Evolutionary conservation across 2,113 vertebrate species (phyloP).

Genomic region (Tragulus kanchil): DNA sequence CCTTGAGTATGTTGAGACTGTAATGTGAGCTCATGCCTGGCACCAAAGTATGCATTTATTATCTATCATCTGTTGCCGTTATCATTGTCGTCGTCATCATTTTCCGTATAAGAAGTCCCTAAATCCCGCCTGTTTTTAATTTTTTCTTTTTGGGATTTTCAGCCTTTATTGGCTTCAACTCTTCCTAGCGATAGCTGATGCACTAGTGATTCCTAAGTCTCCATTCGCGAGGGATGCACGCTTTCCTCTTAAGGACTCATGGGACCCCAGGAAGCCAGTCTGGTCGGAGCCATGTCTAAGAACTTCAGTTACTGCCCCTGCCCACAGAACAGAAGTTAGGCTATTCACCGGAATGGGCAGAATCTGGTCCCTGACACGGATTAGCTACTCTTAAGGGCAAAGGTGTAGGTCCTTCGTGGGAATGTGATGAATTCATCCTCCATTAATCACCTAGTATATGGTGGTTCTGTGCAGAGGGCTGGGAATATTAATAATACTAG

Average conservation of each 20-base stretch:
- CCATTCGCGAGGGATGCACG: neutral
- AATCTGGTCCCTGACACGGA: too few species aligned
- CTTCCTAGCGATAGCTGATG: neutral
- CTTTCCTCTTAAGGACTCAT: neutral
- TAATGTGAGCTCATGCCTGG: neutral
- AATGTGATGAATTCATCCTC: neutral
- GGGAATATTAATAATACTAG: neutral
- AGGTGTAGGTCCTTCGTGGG: neutral
- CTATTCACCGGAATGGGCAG: neutral
- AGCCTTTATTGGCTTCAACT: neutral
- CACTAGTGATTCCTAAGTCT: neutral
- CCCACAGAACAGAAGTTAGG: neutral
- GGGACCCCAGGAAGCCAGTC: neutral
- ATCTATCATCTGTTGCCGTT: neutral
- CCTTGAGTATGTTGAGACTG: neutral
- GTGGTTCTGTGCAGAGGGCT: neutral
- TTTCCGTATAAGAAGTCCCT: neutral
- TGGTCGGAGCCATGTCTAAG: neutral
- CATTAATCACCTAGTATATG: neutral
- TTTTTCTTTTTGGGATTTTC: neutral
- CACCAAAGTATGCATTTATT: neutral
- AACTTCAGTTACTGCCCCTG: neutral
- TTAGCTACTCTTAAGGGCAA: neutral
- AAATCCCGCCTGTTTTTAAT: neutral
- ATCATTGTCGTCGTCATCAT: neutral